These are phyloP conservation scores for Apamea anceps DNA, from an alignment of 2,888 invertebrate genomes.

Conservation along the genomic window DNA sequence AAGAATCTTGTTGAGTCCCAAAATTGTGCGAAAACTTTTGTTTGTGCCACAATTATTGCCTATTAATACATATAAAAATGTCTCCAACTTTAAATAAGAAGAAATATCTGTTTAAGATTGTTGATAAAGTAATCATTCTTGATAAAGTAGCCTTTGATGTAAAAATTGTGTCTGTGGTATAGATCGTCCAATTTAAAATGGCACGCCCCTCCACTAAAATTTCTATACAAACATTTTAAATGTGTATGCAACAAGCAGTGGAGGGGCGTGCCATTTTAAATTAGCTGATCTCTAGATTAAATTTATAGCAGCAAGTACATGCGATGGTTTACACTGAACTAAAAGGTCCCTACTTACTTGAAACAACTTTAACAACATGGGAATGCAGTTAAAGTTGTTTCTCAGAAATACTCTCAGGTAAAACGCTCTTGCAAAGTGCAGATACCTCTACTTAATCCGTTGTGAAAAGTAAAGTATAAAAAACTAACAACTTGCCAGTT, in stretches of 20 bases:
- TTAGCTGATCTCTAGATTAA: too few species aligned
- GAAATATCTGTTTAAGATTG: slow-evolving; percentile 16
- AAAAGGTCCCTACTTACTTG: neutral
- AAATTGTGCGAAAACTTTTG: slow-evolving; percentile 29
- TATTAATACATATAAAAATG: slow-evolving; percentile 21
- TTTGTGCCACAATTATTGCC: slow-evolving; percentile 34
- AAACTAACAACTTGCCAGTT: neutral
- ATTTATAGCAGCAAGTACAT: neutral
- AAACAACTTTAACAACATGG: neutral
- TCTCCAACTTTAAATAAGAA: slow-evolving; percentile 10
- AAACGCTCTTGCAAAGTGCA: neutral
- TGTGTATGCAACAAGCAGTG: too few species aligned
- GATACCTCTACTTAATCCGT: neutral
- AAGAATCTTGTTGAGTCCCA: slow-evolving; percentile 34
- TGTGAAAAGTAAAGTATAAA: neutral
- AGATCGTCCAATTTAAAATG: too few species aligned
- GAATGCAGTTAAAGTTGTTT: neutral
- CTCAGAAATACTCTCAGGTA: neutral
- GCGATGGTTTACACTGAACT: neutral
- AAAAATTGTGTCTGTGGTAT: neutral
- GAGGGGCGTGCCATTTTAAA: too few species aligned
- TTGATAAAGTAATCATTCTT: slow-evolving; percentile 23
- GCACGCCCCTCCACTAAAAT: too few species aligned
- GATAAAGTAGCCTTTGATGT: neutral
- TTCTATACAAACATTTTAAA: too few species aligned